Evolutionary conservation across 2,113 vertebrate species (phyloP), one percentile per base, ranked within the genome.

Genomic region (Bubo bubo): DNA sequence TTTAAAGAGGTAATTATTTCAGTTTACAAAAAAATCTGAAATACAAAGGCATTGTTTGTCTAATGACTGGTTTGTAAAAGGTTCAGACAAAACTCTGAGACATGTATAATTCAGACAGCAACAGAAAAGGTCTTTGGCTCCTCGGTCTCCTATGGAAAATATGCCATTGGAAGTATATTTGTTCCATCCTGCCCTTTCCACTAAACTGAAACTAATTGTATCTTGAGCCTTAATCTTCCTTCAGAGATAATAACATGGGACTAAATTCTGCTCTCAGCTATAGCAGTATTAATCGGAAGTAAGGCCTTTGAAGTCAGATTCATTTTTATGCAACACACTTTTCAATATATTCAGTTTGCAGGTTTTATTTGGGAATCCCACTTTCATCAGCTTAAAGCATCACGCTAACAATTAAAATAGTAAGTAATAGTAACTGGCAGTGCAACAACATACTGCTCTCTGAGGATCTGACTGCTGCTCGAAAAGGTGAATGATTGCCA

Each of bases 151-250:
- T 72, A 22, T 35, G 45, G 77, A 94, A 92, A 92, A 92, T 53
- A 77, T 26, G 75, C 39, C 56, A 41, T 35, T 21, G 10, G 60
- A 93, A 58, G 6, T 27, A 58, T 56, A 72, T 70, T 72, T 92
- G 71, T 73, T 94, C 50, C 30, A 67, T 74, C 37, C 67, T 77
- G 79, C 55, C 50, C 53, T 88, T 93, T 94, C 80, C 1, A 4
- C 86, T 93, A 88, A 90, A 95, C 75, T 92, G 86, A 82, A 96
- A 86, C 50, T 92, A 96, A 92, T 86, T 95, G 75, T 85, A 86
- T 96, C 90, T 92, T 91, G 59, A 96, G 79, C 55, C 85, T 83
- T 94, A 97, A 92, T 95, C 96, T 96, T 96, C 50, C 92, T 94
- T 77, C 67, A 63, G 88, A 92, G 88, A 84, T 90, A 96, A 88